phyloP scores from a whole-genome alignment of 2,113 vertebrate species.

The Perognathus longimembris region DNA sequence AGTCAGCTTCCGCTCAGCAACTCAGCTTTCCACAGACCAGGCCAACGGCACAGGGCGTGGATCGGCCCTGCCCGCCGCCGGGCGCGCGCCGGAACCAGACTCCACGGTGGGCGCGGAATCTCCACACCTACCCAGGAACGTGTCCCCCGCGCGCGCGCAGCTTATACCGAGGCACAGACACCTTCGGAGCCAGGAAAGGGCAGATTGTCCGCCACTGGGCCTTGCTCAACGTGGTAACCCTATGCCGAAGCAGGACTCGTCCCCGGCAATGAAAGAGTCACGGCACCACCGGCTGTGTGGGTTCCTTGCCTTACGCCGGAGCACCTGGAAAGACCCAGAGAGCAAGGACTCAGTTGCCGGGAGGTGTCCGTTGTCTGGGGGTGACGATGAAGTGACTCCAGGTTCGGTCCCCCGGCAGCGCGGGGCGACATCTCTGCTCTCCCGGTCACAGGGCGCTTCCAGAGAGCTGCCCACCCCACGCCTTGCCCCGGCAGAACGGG shows the following conservation, averaged over 20 bases:
- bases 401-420: accelerated
- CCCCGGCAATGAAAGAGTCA: not conserved
- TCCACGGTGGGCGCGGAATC: too few relatives aligned
- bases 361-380: too few relatives aligned
- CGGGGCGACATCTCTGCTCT: accelerated
- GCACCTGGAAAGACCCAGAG: not conserved
- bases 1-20: slow-evolving; percentile 66
- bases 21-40: slow-evolving; percentile 79
- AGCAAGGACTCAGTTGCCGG: not conserved
- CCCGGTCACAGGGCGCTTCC: not conserved
- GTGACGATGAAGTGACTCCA: too few relatives aligned
- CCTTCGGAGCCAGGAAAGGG: not conserved
- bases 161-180: not conserved
- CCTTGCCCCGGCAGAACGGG: not conserved
- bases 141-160: not conserved
- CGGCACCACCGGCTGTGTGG: too few relatives aligned
- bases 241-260: not conserved
- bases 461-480: not conserved
- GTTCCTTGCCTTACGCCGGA: too few relatives aligned
- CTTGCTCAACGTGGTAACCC: not conserved
- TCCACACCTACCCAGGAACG: too few relatives aligned
- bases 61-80: too few relatives aligned
- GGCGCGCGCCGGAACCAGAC: not conserved
- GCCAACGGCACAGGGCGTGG: slow-evolving; percentile 76
- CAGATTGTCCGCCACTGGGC: not conserved